These are phyloP conservation scores for Aleiodes testaceus DNA, from an alignment of 2,888 invertebrate species.

Conservation along the genomic window DNA sequence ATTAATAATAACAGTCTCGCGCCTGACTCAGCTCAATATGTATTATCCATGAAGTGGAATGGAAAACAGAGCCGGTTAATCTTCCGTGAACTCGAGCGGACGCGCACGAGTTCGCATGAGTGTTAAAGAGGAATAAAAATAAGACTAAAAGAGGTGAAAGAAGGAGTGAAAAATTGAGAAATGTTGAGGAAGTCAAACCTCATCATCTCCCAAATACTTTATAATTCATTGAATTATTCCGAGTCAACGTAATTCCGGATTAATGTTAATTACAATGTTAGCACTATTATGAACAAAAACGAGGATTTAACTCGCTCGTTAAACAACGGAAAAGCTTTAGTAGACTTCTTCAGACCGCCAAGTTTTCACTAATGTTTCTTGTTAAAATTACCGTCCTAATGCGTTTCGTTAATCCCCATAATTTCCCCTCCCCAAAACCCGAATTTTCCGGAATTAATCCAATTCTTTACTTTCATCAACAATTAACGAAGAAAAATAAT, in stretches of 20 bases:
- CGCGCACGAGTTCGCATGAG: constrained; percentile 31
- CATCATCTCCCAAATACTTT: no score
- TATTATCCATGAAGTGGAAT: constrained; percentile 24
- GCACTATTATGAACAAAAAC: constrained; percentile 39
- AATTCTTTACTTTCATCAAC: no score
- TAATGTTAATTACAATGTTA: constrained; percentile 23
- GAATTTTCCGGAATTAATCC: not conserved
- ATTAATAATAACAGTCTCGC: constrained; percentile 50
- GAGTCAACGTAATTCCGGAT: constrained; percentile 23
- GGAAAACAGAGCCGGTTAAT: constrained; percentile 41
- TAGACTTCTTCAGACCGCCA: constrained; percentile 51
- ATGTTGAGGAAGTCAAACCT: constrained; percentile 19
- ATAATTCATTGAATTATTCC: no score
- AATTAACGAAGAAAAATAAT: no score
- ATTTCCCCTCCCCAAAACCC: constrained; percentile 28
- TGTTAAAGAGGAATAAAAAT: constrained; percentile 21
- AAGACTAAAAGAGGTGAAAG: constrained; percentile 1
- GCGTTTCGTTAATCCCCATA: constrained; percentile 61
- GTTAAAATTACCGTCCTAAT: constrained; percentile 67
- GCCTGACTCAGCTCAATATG: constrained; percentile 23
- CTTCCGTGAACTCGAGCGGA: constrained; percentile 38
- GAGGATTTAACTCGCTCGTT: constrained; percentile 50
- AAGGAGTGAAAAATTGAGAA: not conserved
- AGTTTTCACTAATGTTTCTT: constrained; percentile 72
- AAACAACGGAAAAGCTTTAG: constrained; percentile 43